A percentile compares a stretch with the other conserved stretches of the same genome.
phyloP scores from a whole-genome alignment of 37 sponge, comb jelly and placozoan species.

The Tethya wilhelma region DNA sequence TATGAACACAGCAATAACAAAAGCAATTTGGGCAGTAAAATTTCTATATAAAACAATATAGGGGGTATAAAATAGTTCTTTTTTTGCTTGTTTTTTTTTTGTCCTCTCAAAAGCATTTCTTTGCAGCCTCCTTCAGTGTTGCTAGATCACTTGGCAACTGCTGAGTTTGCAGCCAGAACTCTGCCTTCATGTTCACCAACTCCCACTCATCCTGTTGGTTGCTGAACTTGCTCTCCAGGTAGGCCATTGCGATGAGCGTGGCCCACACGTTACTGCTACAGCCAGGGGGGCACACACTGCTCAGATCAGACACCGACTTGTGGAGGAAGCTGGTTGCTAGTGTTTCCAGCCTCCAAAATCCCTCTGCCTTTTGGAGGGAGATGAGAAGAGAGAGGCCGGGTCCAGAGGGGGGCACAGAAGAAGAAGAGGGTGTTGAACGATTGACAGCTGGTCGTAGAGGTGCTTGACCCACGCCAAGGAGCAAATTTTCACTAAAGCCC shows the following conservation, averaged over 20 bases:
- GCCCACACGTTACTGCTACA: conserved; percentile 44
- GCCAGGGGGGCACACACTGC: not conserved
- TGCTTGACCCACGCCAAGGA: too few relatives aligned
- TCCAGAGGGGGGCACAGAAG: not conserved
- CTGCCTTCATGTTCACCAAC: conserved; percentile 74
- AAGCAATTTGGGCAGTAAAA: too few relatives aligned
- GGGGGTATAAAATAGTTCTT: too few relatives aligned
- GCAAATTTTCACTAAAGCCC: too few relatives aligned
- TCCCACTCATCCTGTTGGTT: conserved; percentile 75
- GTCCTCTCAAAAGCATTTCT: too few relatives aligned
- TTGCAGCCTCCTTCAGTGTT: conserved; percentile 1
- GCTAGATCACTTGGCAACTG: conserved; percentile 17
- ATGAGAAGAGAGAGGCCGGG: conserved; percentile 28
- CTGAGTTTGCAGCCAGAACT: conserved; percentile 57
- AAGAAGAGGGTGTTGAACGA: not conserved
- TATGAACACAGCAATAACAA: too few relatives aligned
- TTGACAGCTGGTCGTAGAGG: too few relatives aligned
- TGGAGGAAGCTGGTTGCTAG: conserved; percentile 14
- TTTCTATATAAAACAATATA: too few relatives aligned
- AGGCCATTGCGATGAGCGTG: conserved; percentile 41
- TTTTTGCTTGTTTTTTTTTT: too few relatives aligned
- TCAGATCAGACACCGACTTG: conserved; percentile 4
- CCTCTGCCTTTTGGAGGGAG: conserved; percentile 58
- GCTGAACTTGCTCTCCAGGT: conserved; percentile 34
- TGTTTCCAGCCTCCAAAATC: conserved; percentile 45